Conservation (phyloP, 2,888 invertebrate genomes). For the Halictus quadricinctus region DNA sequence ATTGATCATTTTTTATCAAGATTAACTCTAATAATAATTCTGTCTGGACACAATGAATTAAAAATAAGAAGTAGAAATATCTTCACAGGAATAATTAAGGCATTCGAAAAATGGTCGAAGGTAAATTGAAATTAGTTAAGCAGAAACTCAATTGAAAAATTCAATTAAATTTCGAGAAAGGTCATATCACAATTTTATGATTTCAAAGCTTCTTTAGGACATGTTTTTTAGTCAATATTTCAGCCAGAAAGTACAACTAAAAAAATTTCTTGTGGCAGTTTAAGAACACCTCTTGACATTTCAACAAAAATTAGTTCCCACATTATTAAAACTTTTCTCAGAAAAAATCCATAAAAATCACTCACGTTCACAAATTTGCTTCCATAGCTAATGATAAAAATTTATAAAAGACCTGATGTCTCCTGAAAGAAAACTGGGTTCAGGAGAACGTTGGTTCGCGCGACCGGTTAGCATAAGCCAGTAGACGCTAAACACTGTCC, state of each 20-base stretch:
- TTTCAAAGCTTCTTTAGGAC: not conserved
- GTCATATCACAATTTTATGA: not conserved
- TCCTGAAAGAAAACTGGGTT: not conserved
- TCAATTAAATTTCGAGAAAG: not conserved
- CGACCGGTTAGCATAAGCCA: not conserved
- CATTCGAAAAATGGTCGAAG: too few relatives aligned
- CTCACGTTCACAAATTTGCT: too few relatives aligned
- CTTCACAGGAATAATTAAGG: too few relatives aligned
- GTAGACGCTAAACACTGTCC: conserved; percentile 12
- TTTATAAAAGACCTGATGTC: not conserved
- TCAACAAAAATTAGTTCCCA: not conserved
- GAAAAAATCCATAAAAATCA: too few relatives aligned
- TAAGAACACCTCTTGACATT: too few relatives aligned
- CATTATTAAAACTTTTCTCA: not conserved
- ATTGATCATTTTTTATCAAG: not conserved
- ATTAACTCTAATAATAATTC: not conserved
- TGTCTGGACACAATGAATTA: too few relatives aligned
- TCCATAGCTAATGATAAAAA: not conserved
- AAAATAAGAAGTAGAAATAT: too few relatives aligned
- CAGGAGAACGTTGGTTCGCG: not conserved
- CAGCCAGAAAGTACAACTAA: too few relatives aligned
- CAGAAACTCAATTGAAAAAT: too few relatives aligned
- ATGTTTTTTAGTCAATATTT: too few relatives aligned
- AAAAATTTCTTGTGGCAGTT: not conserved
- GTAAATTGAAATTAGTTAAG: too few relatives aligned